These are phyloP conservation scores for Sphecodes monilicornis DNA, from an alignment of 2,888 invertebrate genomes.

Conservation along the genomic window DNA sequence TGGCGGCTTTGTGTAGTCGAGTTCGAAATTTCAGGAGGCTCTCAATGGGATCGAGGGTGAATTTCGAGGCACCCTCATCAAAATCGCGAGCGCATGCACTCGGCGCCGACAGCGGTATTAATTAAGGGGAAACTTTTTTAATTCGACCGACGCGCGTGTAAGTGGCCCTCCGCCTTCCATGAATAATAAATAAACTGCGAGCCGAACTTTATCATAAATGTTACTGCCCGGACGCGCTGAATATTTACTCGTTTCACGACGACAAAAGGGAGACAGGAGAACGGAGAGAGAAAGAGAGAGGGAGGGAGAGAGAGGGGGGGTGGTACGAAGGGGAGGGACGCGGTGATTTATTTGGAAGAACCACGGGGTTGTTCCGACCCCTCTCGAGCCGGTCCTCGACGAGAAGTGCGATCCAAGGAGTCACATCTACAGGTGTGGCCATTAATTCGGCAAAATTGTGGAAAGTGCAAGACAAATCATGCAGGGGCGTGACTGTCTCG, in stretches of 20 bases:
- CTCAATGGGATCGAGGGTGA: background rate
- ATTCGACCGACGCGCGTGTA: constrained; percentile 68
- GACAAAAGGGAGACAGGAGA: constrained; percentile 55
- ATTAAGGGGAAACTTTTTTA: constrained; percentile 76
- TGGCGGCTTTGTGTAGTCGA: background rate
- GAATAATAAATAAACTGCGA: constrained; percentile 74
- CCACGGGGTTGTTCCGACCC: constrained; percentile 43
- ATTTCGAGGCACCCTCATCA: constrained; percentile 8
- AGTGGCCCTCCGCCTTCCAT: constrained; percentile 60
- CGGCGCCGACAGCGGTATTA: constrained; percentile 68
- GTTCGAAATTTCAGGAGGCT: background rate
- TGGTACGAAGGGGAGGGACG: background rate
- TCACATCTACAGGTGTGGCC: constrained; percentile 65
- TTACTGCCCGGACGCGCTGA: constrained; percentile 67
- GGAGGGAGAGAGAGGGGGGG: background rate
- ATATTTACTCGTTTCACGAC: constrained; percentile 32
- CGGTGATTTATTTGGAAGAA: constrained; percentile 64
- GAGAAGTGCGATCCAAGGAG: constrained; percentile 57
- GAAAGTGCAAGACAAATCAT: constrained; percentile 65
- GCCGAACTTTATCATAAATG: constrained; percentile 75
- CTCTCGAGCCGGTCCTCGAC: constrained; percentile 46
- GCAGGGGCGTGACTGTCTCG: constrained; percentile 31
- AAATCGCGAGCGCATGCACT: constrained; percentile 50
- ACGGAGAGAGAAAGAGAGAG: background rate
- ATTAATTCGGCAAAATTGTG: constrained; percentile 66